Conservation (phyloP, 2,797 vertebrate species). For the Malurus splendens region DNA sequence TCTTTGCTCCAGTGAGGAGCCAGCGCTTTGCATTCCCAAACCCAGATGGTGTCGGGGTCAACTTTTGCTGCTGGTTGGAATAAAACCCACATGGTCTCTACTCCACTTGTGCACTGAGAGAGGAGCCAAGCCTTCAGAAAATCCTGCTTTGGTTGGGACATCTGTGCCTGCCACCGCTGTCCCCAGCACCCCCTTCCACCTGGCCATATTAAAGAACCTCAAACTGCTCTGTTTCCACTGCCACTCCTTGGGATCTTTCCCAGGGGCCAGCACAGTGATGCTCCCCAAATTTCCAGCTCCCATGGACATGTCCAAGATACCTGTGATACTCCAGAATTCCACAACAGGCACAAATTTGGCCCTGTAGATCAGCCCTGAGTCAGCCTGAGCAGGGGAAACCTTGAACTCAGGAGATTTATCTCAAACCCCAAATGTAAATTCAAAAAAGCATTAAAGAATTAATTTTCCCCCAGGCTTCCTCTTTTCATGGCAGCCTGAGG, state of each 20-base stretch:
- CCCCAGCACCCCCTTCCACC: not conserved
- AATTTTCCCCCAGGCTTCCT: not conserved
- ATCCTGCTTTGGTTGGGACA: not conserved
- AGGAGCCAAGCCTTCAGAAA: not conserved
- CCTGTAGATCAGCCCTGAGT: not conserved
- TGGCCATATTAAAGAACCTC: rapidly evolving
- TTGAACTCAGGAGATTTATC: not conserved
- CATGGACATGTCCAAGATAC: rapidly evolving
- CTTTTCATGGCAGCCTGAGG: not conserved
- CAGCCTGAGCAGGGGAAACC: not conserved
- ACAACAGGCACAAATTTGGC: not conserved
- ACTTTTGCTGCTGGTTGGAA: not conserved
- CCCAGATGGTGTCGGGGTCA: not conserved
- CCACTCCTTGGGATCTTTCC: not conserved
- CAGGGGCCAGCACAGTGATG: rapidly evolving
- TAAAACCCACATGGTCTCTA: not conserved
- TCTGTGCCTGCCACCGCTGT: rapidly evolving
- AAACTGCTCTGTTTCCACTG: not conserved
- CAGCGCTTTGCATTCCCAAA: not conserved
- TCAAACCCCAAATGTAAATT: not conserved
- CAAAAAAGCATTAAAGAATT: not conserved
- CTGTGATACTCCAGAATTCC: not conserved
- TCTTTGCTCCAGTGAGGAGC: not conserved
- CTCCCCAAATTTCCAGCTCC: not conserved
- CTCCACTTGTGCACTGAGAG: not conserved